A percentile compares a stretch with the other conserved stretches of the same genome.
These are phyloP conservation scores for Falco cherrug DNA, from an alignment of 2,797 vertebrate species.

Conservation along the genomic window DNA sequence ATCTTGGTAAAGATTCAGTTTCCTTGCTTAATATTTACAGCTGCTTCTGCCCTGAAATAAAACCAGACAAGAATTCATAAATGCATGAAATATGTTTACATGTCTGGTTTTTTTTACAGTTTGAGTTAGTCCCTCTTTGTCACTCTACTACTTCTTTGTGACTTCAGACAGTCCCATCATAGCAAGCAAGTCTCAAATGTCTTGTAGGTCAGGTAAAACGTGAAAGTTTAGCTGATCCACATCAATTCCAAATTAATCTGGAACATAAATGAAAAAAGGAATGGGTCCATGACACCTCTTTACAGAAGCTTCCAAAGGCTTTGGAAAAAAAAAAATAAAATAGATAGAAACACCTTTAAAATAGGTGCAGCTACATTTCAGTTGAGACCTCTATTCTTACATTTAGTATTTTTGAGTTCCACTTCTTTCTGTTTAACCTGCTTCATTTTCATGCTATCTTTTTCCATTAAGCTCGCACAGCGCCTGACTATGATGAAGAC, in stretches of 20 bases:
- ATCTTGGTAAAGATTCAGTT: not conserved
- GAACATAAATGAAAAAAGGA: not conserved
- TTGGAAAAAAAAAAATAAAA: not conserved
- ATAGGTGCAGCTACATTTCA: not conserved
- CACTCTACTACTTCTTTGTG: not conserved
- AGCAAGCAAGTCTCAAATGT: not conserved
- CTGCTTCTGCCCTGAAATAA: not conserved
- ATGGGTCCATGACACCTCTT: not conserved
- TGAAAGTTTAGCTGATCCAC: not conserved
- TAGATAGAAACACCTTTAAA: not conserved
- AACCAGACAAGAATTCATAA: not conserved
- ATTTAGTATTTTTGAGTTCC: not conserved
- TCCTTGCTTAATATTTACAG: not conserved
- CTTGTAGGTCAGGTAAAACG: not conserved
- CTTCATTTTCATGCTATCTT: conserved; percentile 12
- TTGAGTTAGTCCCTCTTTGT: not conserved
- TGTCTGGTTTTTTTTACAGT: not conserved
- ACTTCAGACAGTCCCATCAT: not conserved
- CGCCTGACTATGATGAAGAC: not conserved
- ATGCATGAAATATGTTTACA: not conserved
- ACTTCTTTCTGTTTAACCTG: not conserved
- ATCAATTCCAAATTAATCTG: not conserved
- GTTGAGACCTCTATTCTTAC: not conserved
- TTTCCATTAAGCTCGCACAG: conserved; percentile 13
- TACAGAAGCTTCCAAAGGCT: not conserved